Evolutionary conservation across 2,113 vertebrate genomes (phyloP), one percentile per base, ranked within the genome.

Genomic region (Columbina picui): DNA sequence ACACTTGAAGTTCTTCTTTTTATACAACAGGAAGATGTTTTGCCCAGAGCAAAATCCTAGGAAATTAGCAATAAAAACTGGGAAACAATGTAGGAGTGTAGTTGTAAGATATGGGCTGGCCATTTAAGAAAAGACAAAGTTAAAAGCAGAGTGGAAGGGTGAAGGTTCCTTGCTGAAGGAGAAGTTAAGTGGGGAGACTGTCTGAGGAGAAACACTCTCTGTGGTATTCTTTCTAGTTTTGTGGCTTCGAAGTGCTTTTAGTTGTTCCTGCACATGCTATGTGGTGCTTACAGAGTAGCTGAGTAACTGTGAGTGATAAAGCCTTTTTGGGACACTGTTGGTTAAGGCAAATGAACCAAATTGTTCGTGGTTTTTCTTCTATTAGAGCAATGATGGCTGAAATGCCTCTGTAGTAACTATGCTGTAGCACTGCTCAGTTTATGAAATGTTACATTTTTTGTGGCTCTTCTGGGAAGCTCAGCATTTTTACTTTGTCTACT

Each of bases 251-350:
- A 26, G 47, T 9, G 25, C 32, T 76, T 76, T 34, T 23, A 20
- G 14, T 27, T 60, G 22, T 23, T 47, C 23, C n/a, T 47, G 29
- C 32, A 1, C 8, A 12, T 52, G 50, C 61, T 52, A 12, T 11
- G 45, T 47, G 69, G 27, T 56, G 39, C 16, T 50, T 77, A 67
- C 27, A 45, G 53, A 34, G 29, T 5, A 8, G 32, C 3, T 14
- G 21, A 32, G 41, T 43, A 27, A 25, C 39, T 47, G 36, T 15
- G 87, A 29, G 61, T 12, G 56, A 25, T 80, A 20, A 45, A 27
- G 23, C 5, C 1, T 1, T 2, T 9, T 43, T 29, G 27, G 7
- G 21, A 27, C 11, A 26, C 27, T 2, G 0, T 3, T 16, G 45
- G 1, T 25, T 59, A 63, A 49, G n/a, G 30, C n/a, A 53, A 25